phyloP scores from a whole-genome alignment of 2,888 invertebrate genomes.

The Brassicogethes aeneus region DNA sequence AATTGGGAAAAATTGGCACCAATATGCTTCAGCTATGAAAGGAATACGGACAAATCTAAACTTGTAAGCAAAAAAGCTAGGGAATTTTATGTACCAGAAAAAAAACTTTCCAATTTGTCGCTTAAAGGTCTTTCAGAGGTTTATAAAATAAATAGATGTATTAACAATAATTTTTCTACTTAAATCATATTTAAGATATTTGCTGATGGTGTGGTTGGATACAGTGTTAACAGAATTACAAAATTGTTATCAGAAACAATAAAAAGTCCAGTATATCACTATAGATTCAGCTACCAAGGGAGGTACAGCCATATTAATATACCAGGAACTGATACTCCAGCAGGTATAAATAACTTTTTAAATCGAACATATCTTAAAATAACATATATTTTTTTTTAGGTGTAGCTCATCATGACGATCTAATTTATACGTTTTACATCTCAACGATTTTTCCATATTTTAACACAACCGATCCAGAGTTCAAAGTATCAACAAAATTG shows the following conservation, averaged over 20 bases:
- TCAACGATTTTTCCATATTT: constrained; percentile 28
- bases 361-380: neutral
- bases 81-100: constrained; percentile 35
- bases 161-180: no score
- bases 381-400: constrained; percentile 20
- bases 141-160: neutral
- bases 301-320: neutral
- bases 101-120: neutral
- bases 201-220: neutral
- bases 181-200: neutral
- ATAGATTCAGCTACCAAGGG: neutral
- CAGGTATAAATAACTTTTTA: neutral
- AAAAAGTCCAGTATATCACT: neutral
- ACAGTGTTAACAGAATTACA: neutral
- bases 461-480: constrained; percentile 31
- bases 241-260: neutral
- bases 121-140: neutral
- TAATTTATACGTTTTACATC: constrained; percentile 41
- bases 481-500: constrained; percentile 33
- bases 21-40: constrained; percentile 53
- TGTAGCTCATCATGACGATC: constrained; percentile 41
- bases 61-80: constrained; percentile 45
- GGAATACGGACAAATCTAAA: constrained; percentile 43
- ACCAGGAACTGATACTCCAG: neutral
- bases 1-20: constrained; percentile 57